A percentile compares a stretch with the other conserved stretches of the same genome.
These are phyloP conservation scores for Paratrypauchen microcephalus DNA, from an alignment of 2,797 vertebrate genomes.

Conservation along the genomic window DNA sequence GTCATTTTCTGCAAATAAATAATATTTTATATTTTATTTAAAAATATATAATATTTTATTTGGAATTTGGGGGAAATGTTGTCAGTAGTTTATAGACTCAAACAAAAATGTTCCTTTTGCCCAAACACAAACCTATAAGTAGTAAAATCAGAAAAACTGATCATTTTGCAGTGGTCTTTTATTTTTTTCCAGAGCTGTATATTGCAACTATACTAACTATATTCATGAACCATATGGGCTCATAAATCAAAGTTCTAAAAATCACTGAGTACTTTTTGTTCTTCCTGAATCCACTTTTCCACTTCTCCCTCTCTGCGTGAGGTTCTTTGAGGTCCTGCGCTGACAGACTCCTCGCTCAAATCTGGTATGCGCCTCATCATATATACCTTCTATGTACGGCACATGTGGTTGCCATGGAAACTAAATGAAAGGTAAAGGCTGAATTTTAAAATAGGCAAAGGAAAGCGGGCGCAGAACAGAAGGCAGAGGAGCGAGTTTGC, in stretches of 20 bases:
- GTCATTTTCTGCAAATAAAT: no score
- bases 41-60: no score
- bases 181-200: no score
- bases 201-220: no score
- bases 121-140: no score
- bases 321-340: constrained; percentile 3
- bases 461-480: constrained; percentile 17
- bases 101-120: no score
- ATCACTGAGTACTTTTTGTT: neutral
- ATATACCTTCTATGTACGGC: constrained; percentile 24
- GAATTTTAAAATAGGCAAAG: constrained; percentile 41
- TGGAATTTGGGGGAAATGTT: no score
- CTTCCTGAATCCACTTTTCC: constrained; percentile 2
- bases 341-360: constrained; percentile 21
- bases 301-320: constrained; percentile 1
- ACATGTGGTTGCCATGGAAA: constrained; percentile 61
- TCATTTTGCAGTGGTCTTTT: no score
- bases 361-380: constrained; percentile 20
- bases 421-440: constrained; percentile 40
- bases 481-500: constrained; percentile 22
- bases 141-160: no score
- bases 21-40: no score
- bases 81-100: no score
- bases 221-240: no score
- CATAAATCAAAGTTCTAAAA: neutral